Conservation (phyloP, 2,888 invertebrate genomes). For the Eilema depressum region DNA sequence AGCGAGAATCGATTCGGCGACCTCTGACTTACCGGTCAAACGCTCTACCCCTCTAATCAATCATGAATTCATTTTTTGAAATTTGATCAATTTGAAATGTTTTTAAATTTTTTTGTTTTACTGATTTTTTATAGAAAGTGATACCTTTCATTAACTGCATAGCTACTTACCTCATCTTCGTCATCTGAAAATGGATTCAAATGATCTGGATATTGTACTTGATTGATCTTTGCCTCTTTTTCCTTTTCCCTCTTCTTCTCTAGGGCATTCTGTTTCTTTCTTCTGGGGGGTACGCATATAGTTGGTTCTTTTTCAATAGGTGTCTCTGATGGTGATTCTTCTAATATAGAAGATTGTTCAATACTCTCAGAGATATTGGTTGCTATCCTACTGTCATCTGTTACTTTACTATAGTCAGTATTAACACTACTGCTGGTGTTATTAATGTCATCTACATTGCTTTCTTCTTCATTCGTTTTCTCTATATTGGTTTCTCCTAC, state of each 20-base stretch:
- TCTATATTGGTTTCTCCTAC: not conserved
- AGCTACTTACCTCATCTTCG: constrained; percentile 68
- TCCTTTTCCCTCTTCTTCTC: constrained; percentile 58
- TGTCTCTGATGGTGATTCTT: constrained; percentile 46
- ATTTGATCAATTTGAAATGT: too few relatives aligned
- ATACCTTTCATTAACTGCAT: not conserved
- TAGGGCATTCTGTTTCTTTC: constrained; percentile 68
- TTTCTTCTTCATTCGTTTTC: too few relatives aligned
- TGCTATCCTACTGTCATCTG: constrained; percentile 78
- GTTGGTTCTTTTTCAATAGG: constrained; percentile 64
- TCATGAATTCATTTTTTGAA: too few relatives aligned
- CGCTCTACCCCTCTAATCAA: too few relatives aligned
- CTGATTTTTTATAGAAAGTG: too few relatives aligned
- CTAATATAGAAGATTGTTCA: constrained; percentile 28
- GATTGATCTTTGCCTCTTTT: constrained; percentile 39
- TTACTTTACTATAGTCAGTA: constrained; percentile 70
- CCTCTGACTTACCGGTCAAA: too few relatives aligned
- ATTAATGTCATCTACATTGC: constrained; percentile 25
- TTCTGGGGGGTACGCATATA: constrained; percentile 80
- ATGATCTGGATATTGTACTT: constrained; percentile 90
- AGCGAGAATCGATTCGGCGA: too few relatives aligned
- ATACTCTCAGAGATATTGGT: constrained; percentile 51
- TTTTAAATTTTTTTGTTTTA: too few relatives aligned
- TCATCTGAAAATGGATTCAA: constrained; percentile 95
- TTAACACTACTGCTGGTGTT: constrained; percentile 44